Evolutionary conservation across 2,797 vertebrate species (phyloP).

Genomic region (Peromyscus aztecus): DNA sequence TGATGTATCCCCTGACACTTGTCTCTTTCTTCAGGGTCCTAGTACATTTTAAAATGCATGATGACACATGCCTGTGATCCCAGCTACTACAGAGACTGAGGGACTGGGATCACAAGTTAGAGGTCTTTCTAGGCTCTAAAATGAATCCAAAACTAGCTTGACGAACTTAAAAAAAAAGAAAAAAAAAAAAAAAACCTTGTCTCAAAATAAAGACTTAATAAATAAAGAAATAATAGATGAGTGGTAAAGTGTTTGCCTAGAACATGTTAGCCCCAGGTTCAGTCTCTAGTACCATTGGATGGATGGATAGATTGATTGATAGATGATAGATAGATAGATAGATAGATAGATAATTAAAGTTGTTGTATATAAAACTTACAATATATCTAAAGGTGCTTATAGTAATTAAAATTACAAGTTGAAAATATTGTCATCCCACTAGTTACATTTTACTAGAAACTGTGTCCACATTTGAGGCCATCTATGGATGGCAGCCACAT

Average conservation of each 20-base stretch:
- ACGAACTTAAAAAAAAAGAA: background rate
- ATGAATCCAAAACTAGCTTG: background rate
- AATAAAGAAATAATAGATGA: background rate
- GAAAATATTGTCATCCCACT: background rate
- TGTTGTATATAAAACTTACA: background rate
- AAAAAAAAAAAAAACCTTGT: too few relatives aligned
- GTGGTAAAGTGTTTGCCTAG: background rate
- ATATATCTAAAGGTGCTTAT: background rate
- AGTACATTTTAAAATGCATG: background rate
- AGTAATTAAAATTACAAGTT: slow-evolving; percentile 10
- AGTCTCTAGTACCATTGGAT: background rate
- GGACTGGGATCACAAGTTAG: background rate
- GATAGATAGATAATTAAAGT: background rate
- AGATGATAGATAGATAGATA: background rate
- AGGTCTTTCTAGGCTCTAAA: background rate
- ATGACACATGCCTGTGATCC: background rate
- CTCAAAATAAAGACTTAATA: background rate
- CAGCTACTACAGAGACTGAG: background rate
- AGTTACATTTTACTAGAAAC: background rate
- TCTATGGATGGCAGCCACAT: background rate
- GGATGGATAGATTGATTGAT: background rate
- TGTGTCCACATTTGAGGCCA: background rate
- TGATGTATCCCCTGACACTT: background rate
- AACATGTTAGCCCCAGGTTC: background rate
- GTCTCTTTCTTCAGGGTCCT: background rate